Base-by-base conservation (phyloP, 2,888 invertebrate species). In the Tachystola acroxantha region DNA sequence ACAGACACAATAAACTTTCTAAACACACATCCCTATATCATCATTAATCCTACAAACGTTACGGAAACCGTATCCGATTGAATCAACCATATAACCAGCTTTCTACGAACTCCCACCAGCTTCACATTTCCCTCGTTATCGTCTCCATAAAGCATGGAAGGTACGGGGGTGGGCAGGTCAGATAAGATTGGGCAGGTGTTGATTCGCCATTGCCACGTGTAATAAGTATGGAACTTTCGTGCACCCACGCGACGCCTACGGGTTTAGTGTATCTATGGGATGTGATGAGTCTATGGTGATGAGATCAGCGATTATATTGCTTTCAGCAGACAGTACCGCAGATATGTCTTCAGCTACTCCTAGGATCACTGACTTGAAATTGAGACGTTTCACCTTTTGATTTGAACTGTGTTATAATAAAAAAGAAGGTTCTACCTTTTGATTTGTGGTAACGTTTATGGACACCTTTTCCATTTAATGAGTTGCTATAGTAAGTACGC, bases 181-280 rank as follows among this genome's bases (percentile, higher is more conserved):
- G 22, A 37, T 31, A 46, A 60, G 46, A 46, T 52, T 75, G 71
- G 81, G 42, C 52, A 52, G 43, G 51, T 45, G 57, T 53, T 55
- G 64, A 67, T 71, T 70, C 59, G 64, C 64, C 59, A 62, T 68
- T 59, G 64, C 64, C 53, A 63, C 52, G 71, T 71, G 77, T 70
- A 77, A 78, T 81, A 73, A 72, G 76, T 77, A 73, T 69, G 66
- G 68, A 72, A 74, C 72, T 80, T 72, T 73, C 73, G 52, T 59
- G 63, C 76, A 62, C 85, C 85, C 73, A 85, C 85, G 77, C 76
- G 45, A 48, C 84, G 68, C 84, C 84, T 63, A 84, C 85, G 61
- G 42, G 32, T 43, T 42, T 49, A 50, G 56, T 57, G 60, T 67
- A 61, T 68, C 68, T 67, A 55, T 53, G 63, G 55, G 49, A 48